Base-by-base conservation (phyloP, 1,140 invertebrate species). In the Procambarus virginalis region DNA sequence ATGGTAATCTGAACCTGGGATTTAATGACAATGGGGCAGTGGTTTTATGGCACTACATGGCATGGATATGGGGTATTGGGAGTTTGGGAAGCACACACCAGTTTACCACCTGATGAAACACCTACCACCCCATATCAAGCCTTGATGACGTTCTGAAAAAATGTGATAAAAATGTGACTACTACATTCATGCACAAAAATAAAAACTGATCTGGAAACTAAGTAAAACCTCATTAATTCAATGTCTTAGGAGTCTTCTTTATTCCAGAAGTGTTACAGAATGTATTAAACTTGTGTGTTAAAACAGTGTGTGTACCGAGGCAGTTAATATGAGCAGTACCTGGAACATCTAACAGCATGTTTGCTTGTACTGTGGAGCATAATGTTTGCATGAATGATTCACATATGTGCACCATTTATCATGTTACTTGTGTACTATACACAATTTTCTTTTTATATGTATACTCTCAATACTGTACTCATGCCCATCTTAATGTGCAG, bases 111-210 rank as follows among this genome's bases (percentile, higher is more conserved):
- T 45, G 60, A 82, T 46, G 60, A 45, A 82, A 60, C 80, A 82
- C 80, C 80, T 82, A 82, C 80, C 80, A 82, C 80, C 80, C 80
- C 80, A 82, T 55, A 46, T 64, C 60, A 82, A 34, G 80, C 80
- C 80, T 46, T 34, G 60, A 45, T 22, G 80, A 12, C 80, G 80
- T 48, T 48, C 80, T 82, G 80, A 46, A 82, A 34, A 82, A 34
- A 48, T 45, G 58, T 34, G 68, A 82, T 34, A 73, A 73, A 73
- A 34, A 20, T 73, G 68, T 73, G 22, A 73, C 68, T 34, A 17
- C 68, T 73, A 73, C n/a, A 34, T 34, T 73, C 68, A 73, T 34
- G 34, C 34, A 34, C 34, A 34, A 73, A 34, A 10, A 73, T 8
- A 73, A 73, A 73, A 70, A 73, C n/a, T 45, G n/a, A 17, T 17